Base-by-base conservation (phyloP, 2,797 vertebrate species). In the Fistularia tabacaria region DNA sequence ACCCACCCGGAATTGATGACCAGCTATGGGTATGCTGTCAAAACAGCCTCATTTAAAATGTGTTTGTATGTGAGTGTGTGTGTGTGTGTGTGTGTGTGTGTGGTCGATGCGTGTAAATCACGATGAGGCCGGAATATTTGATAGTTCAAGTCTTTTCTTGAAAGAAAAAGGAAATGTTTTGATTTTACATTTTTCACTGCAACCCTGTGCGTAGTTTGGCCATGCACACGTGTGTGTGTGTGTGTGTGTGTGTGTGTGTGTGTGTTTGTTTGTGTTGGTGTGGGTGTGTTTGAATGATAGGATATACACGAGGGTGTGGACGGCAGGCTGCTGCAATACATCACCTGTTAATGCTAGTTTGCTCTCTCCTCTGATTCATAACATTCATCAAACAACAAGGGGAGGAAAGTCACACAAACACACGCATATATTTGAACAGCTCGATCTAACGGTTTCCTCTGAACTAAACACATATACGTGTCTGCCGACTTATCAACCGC, bases 1-100 rank as follows among this genome's bases (percentile, higher is more conserved):
- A 94, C 79, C 93, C 94, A 7, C 93, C 95, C 0, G 94, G 95
- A 61, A 89, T 93, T 47, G 96, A 97, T 66, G 95, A 98, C 87
- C 95, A 99, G 76, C 92, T 97, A 12, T 97, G 95, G 95, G 95
- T 95, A 68, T 0, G 74, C 0, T 10, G 8, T 40, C 10, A 8
- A 10, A 40, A 10, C 39, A 10, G 2, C 8, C 1, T 40, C 10
- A 3, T 40, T 40, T 62, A 13, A 7, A 9, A 51, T 41, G 14
- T 57, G 13, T 79, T 42, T 76, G 8, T 44, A 13, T 66, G 44
- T 25, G 6, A 10, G 38, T 52, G 40, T 52, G 2, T 36, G 50
- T 13, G 1, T 56, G 42, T 38, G 7, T 47, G 14, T 46, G 36
- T 56, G 25, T 41, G 36, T 69, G 53, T 58, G 53, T 54, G n/a